A percentile compares a stretch with the other conserved stretches of the same genome.
phyloP scores from a whole-genome alignment of 2,888 invertebrate species.

The Aspidapion aeneum region DNA sequence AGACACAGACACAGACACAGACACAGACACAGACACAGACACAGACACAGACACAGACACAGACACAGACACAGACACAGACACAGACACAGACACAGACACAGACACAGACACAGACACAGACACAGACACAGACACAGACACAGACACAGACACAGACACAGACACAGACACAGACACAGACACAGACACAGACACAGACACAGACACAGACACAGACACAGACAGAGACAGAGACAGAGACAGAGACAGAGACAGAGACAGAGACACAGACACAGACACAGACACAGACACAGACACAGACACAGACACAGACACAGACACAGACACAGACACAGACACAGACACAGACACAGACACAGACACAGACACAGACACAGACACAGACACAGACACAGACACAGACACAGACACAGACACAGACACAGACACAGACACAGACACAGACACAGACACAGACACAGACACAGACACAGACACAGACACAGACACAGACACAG shows the following conservation, averaged over 20 bases:
- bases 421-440: not conserved
- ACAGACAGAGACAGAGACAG: not conserved
- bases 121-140: not conserved
- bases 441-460: not conserved
- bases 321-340: not conserved
- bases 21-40: not conserved
- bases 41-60: not conserved
- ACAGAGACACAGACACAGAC: not conserved
- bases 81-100: not conserved
- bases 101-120: not conserved
- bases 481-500: not conserved
- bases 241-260: not conserved
- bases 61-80: not conserved
- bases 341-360: not conserved
- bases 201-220: not conserved
- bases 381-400: not conserved
- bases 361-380: not conserved
- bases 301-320: not conserved
- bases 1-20: not conserved
- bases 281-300: not conserved
- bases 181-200: not conserved
- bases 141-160: not conserved
- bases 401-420: not conserved
- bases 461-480: not conserved
- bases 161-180: not conserved